phyloP scores from a whole-genome alignment of 2,113 vertebrate genomes.

The Panthera uncia region DNA sequence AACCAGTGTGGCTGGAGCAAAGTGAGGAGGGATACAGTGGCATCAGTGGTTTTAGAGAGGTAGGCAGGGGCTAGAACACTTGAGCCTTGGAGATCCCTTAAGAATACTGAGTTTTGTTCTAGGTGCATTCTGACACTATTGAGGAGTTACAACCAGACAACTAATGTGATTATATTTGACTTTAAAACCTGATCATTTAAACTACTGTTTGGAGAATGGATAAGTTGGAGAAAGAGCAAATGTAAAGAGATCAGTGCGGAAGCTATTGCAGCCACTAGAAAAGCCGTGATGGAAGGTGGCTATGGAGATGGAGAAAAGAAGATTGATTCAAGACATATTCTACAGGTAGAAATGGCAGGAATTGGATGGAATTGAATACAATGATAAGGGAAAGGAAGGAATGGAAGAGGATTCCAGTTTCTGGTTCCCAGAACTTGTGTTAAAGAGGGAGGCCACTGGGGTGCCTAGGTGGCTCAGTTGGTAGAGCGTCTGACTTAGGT shows the following conservation, averaged over 20 bases:
- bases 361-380: not conserved
- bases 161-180: not conserved
- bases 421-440: not conserved
- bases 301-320: not conserved
- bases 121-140: constrained; percentile 11
- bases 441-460: not conserved
- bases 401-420: not conserved
- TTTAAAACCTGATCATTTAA: constrained; percentile 10
- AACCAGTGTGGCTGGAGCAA: not conserved
- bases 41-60: not conserved
- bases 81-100: not conserved
- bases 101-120: not conserved
- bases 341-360: not conserved
- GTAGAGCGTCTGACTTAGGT: too few species aligned
- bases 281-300: not conserved
- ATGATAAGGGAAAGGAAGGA: not conserved
- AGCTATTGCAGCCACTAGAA: not conserved
- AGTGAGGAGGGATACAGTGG: not conserved
- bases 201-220: not conserved
- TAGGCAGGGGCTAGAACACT: not conserved
- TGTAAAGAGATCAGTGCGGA: not conserved
- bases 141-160: not conserved
- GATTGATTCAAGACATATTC: not conserved
- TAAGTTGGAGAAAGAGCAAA: not conserved
- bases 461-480: too few species aligned